These are phyloP conservation scores for Stichodactyla mertensii DNA, from an alignment of 64 coral and sea anemone genomes.

Conservation along the genomic window DNA sequence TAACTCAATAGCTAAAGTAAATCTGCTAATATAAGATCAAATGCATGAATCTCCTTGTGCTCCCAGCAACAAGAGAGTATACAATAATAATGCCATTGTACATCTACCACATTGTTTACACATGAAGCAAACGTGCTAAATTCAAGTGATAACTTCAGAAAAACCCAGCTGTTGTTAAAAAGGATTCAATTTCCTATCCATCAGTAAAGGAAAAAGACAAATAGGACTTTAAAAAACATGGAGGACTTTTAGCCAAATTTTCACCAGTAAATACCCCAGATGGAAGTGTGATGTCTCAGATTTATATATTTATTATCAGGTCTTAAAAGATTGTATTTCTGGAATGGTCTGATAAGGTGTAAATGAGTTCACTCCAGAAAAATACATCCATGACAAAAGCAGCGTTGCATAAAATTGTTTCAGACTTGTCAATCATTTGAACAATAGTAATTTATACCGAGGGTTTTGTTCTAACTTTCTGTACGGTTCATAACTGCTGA, in stretches of 20 bases:
- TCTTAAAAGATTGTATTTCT: not conserved
- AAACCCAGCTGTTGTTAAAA: conserved; percentile 8
- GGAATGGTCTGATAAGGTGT: not conserved
- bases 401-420: conserved; percentile 14
- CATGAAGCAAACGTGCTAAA: conserved; percentile 14
- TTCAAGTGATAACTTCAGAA: not conserved
- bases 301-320: not conserved
- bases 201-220: not conserved
- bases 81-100: conserved; percentile 2
- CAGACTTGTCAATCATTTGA: conserved; percentile 7
- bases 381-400: not conserved
- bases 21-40: not conserved
- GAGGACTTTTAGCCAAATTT: not conserved
- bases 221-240: not conserved
- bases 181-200: conserved; percentile 19
- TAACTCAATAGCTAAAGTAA: not conserved
- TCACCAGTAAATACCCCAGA: not conserved
- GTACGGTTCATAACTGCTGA: not conserved
- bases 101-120: conserved; percentile 8
- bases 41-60: not conserved
- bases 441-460: conserved; percentile 13
- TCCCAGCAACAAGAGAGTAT: not conserved
- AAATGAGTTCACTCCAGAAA: not conserved
- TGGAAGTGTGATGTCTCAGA: not conserved
- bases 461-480: not conserved